Percentiles rank a stretch among this genome's conserved stretches.
phyloP scores from a whole-genome alignment of 2,888 invertebrate species.

The Dasysyrphus tricinctus region DNA sequence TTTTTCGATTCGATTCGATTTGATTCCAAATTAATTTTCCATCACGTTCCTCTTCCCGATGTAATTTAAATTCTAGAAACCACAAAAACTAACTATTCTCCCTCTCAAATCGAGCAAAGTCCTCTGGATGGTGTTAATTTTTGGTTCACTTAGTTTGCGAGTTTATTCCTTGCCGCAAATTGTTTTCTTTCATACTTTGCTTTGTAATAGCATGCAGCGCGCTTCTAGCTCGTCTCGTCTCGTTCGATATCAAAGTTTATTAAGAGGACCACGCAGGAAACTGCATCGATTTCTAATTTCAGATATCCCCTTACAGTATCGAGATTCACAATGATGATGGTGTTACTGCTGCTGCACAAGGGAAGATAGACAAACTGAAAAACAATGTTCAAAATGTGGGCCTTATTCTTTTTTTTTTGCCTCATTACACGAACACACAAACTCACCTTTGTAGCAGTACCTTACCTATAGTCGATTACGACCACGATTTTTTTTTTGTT shows the following conservation, averaged over 20 bases:
- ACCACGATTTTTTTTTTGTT: slow-evolving; percentile 31
- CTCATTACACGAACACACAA: slow-evolving; percentile 1
- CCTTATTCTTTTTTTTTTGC: not conserved
- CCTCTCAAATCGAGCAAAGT: slow-evolving; percentile 2
- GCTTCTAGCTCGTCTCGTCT: slow-evolving; percentile 4
- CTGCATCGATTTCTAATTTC: slow-evolving; percentile 75
- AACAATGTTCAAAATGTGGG: slow-evolving; percentile 53
- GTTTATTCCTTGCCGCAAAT: slow-evolving; percentile 59
- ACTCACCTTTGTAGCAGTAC: not conserved
- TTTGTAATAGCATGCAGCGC: not conserved
- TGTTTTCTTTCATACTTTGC: slow-evolving; percentile 4
- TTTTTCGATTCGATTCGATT: slow-evolving; percentile 40
- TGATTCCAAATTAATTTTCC: slow-evolving; percentile 65
- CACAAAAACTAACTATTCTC: slow-evolving; percentile 21
- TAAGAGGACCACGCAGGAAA: slow-evolving; percentile 59
- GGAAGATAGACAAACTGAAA: slow-evolving; percentile 51
- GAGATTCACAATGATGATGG: slow-evolving; percentile 43
- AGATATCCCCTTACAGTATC: slow-evolving; percentile 56
- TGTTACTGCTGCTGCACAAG: slow-evolving; percentile 25
- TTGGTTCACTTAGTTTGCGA: slow-evolving; percentile 54
- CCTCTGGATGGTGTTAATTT: slow-evolving; percentile 5
- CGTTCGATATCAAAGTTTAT: slow-evolving; percentile 47
- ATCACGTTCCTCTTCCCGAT: slow-evolving; percentile 32
- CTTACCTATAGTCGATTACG: not conserved
- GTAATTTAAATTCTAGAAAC: not conserved